Evolutionary conservation across 2,888 invertebrate species (phyloP), one percentile per base, ranked within the genome.

Genomic region (Dolomedes plantarius): DNA sequence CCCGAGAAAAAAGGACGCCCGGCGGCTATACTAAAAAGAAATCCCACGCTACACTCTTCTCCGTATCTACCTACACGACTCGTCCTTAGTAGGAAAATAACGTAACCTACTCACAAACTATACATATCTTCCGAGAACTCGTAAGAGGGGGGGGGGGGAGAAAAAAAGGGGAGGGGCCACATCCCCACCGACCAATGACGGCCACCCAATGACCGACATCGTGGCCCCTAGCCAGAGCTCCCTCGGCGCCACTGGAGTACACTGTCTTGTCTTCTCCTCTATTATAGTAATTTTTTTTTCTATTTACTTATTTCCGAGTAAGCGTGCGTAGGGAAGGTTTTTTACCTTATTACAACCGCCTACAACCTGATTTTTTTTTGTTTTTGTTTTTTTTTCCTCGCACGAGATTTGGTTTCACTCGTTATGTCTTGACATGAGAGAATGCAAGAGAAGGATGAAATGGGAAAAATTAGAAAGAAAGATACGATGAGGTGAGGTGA

Each of bases 161-260:
- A 6, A n/a, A 41, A 68, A 73, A 85, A 78, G 68, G 83, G 83
- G 39, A 77, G 83, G 31, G 77, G 76, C 50, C 31, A 13, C 32
- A 46, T 19, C 56, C 32, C 28, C 69, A 11, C 32, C 82, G 72
- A 77, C 83, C 83, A 85, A 85, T 85, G 73, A 73, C 72, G 72
- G 64, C 77, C 77, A 62, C 64, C 56, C 41, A 28, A 73, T 80
- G 76, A 82, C 82, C 83, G 83, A 77, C 83, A 77, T 77, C 67
- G 77, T 85, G 83, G 83, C 77, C 83, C 83, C 82, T 74, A 31
- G 32, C 69, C 46, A 71, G 65, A 64, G 71, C 68, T 56, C 32
- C 23, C n/a, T 9, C 64, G 75, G 83, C 83, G 83, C 76, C 76
- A 73, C 50, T 1, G 7, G 16, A 69, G 16, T 16, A 1, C 6